phyloP scores from a whole-genome alignment of 2,888 invertebrate species.

The Drosophila engyochracea region DNA sequence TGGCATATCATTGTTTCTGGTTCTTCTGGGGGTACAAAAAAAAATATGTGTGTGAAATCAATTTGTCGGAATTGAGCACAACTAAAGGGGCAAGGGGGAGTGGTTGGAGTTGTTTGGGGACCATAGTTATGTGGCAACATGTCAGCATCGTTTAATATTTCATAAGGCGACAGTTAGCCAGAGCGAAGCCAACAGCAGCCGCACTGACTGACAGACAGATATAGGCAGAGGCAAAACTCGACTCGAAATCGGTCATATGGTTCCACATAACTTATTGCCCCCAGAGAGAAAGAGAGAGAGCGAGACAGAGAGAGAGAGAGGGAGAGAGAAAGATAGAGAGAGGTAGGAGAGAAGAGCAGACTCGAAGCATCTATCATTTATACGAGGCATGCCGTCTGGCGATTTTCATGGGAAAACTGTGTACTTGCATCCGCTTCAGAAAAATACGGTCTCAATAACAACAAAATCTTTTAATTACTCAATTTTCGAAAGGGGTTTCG shows the following conservation, averaged over 20 bases:
- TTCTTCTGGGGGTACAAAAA: conserved; percentile 16
- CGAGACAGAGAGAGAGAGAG: not conserved
- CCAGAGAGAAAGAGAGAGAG: not conserved
- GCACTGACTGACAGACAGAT: conserved; percentile 24
- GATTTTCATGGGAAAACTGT: conserved; percentile 56
- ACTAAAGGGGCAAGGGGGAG: not conserved
- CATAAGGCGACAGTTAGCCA: conserved; percentile 62
- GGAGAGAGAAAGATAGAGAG: not conserved
- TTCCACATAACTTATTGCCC: conserved; percentile 53
- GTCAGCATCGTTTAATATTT: conserved; percentile 69
- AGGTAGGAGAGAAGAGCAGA: not conserved
- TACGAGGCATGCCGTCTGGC: conserved; percentile 2
- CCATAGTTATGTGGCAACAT: conserved; percentile 64
- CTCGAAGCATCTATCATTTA: conserved; percentile 29
- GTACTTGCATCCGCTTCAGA: conserved; percentile 4
- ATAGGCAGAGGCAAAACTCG: conserved; percentile 39
- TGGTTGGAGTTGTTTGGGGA: not conserved
- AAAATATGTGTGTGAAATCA: conserved; percentile 74
- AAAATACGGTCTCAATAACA: not conserved
- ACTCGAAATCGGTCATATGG: conserved; percentile 49
- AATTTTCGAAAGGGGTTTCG: conserved; percentile 1
- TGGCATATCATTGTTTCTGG: conserved; percentile 32
- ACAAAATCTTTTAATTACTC: conserved; percentile 21
- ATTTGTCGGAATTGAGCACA: conserved; percentile 75
- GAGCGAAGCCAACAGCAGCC: conserved; percentile 30